Conservation (phyloP, 2,797 vertebrate genomes). For the Poecilia picta region DNA sequence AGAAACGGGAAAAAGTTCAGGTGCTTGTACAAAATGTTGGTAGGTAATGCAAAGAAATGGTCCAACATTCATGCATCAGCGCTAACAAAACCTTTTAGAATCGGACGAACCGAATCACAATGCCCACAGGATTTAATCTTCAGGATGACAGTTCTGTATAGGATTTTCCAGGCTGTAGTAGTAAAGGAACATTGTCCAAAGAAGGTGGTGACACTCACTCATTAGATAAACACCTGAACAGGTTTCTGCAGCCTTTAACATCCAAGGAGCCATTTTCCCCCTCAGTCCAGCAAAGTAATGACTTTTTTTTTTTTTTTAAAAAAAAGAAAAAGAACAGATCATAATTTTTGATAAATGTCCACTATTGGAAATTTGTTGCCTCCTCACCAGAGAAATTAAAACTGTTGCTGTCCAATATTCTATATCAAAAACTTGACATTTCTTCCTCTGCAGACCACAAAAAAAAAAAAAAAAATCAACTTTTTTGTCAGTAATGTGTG, state of each 20-base stretch:
- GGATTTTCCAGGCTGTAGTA: not conserved
- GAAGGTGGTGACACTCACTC: not conserved
- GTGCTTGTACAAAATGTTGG: constrained; percentile 33
- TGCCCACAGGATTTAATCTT: not conserved
- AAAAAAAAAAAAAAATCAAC: too few species aligned
- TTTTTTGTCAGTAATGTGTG: constrained; percentile 22
- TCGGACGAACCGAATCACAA: not conserved
- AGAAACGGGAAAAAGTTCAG: constrained; percentile 15
- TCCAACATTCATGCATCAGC: constrained; percentile 10
- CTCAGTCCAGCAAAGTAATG: not conserved
- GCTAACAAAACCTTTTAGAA: not conserved
- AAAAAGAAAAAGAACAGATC: not conserved
- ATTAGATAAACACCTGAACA: not conserved
- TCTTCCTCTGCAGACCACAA: not conserved
- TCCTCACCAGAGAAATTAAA: not conserved
- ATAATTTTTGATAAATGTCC: not conserved
- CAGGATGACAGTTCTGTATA: too few species aligned
- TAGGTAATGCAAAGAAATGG: constrained; percentile 36
- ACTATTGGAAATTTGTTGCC: not conserved
- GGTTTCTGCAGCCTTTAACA: not conserved
- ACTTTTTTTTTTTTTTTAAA: too few species aligned
- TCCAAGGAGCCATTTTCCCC: not conserved
- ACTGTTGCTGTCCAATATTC: not conserved
- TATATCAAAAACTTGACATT: not conserved
- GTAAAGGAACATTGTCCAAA: not conserved